Conservation (phyloP, 1,140 invertebrate species). For the Eumaeus atala region DNA sequence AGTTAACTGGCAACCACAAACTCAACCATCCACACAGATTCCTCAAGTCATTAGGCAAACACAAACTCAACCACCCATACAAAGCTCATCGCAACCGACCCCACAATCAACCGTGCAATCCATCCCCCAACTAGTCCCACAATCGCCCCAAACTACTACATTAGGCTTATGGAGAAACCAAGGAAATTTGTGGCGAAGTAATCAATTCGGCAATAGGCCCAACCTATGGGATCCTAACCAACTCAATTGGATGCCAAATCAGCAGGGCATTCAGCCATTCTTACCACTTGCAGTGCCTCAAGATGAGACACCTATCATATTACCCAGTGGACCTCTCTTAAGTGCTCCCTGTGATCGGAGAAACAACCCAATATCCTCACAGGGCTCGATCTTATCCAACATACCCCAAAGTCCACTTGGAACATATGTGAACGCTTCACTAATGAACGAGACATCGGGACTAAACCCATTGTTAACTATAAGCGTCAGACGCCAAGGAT, state of each 20-base stretch:
- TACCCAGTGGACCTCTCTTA: too few relatives aligned
- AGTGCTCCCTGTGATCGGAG: too few relatives aligned
- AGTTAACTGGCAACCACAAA: neutral
- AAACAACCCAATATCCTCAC: neutral
- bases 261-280: neutral
- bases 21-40: too few relatives aligned
- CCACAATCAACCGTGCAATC: neutral
- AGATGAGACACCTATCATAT: too few relatives aligned
- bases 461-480: constrained; percentile 38
- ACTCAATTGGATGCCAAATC: neutral
- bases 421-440: neutral
- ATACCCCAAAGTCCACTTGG: neutral
- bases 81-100: neutral
- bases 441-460: neutral
- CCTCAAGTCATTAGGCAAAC: too few relatives aligned
- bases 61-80: neutral
- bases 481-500: constrained; percentile 39
- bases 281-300: too few relatives aligned
- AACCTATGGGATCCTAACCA: neutral
- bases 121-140: neutral
- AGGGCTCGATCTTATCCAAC: neutral
- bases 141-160: constrained; percentile 3
- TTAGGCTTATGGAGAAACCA: too few relatives aligned
- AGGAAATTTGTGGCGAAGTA: too few relatives aligned
- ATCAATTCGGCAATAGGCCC: neutral